Percentiles rank a stretch among this genome's conserved stretches.
These are phyloP conservation scores for Lepisosteus oculatus DNA, from an alignment of 2,113 vertebrate genomes.

Conservation along the genomic window DNA sequence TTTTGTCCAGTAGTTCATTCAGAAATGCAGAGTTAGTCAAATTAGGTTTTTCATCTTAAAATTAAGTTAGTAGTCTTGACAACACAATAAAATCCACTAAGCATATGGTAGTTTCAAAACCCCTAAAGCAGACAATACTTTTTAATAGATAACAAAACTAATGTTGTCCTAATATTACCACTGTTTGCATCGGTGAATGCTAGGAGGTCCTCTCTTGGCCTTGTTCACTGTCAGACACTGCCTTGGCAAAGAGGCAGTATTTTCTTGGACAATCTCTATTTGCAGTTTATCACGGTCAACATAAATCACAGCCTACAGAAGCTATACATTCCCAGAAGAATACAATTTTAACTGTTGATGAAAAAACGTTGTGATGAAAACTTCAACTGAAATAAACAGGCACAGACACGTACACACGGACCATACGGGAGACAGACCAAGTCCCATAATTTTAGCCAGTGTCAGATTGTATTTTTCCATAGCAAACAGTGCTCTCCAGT, in stretches of 20 bases:
- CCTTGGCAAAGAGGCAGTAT: conserved; percentile 43
- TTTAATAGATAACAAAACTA: conserved; percentile 63
- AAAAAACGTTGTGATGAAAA: conserved; percentile 34
- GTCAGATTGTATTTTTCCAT: conserved; percentile 15
- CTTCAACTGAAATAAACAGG: conserved; percentile 31
- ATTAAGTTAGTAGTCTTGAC: conserved; percentile 69
- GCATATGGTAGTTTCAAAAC: conserved; percentile 66
- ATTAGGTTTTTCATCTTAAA: conserved; percentile 61
- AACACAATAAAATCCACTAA: conserved; percentile 56
- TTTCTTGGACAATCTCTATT: conserved; percentile 56
- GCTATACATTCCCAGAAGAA: conserved; percentile 24
- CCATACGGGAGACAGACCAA: conserved; percentile 39
- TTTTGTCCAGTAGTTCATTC: no score
- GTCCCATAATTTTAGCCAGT: conserved; percentile 12
- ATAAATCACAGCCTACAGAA: conserved; percentile 47
- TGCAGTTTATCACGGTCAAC: conserved; percentile 56
- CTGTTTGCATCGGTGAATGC: conserved; percentile 38
- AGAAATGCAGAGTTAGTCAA: conserved; percentile 3
- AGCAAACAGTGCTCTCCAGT: conserved; percentile 18
- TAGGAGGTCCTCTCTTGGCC: conserved; percentile 41
- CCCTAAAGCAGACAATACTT: conserved; percentile 65
- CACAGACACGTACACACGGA: conserved; percentile 42
- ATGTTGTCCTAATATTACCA: conserved; percentile 49
- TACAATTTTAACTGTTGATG: conserved; percentile 21
- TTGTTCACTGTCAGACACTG: conserved; percentile 46